Evolutionary conservation across 2,113 vertebrate genomes (phyloP).

Genomic region (Antennarius striatus): DNA sequence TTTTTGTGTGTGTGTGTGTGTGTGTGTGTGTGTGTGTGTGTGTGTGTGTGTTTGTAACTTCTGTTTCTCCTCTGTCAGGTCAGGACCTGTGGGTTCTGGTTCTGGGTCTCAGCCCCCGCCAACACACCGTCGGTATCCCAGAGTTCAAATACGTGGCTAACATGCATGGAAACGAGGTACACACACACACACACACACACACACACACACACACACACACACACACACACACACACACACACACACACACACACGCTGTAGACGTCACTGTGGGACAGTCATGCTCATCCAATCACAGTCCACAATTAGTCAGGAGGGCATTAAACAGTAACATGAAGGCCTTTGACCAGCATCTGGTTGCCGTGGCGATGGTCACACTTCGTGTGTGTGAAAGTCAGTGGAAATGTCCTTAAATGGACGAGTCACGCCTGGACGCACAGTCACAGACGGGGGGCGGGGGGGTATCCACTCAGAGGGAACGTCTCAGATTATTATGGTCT

Average conservation of each 20-base stretch:
- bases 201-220: slow-evolving; percentile 33
- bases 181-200: slow-evolving; percentile 24
- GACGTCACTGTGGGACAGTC: no score
- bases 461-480: slow-evolving; percentile 47
- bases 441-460: slow-evolving; percentile 35
- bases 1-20: no score
- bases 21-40: no score
- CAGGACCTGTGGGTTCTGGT: slow-evolving; percentile 90
- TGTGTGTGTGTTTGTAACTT: no score
- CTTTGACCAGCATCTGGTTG: slow-evolving; percentile 29
- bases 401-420: slow-evolving; percentile 66
- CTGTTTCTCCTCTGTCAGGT: slow-evolving; percentile 74
- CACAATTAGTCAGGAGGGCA: no score
- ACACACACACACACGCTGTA: neutral
- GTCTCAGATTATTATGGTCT: neutral
- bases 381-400: slow-evolving; percentile 20
- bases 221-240: slow-evolving; percentile 22
- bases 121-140: slow-evolving; percentile 87
- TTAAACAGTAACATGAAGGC: neutral
- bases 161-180: slow-evolving; percentile 95
- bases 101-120: slow-evolving; percentile 82
- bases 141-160: slow-evolving; percentile 95
- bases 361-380: slow-evolving; percentile 26
- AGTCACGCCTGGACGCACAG: slow-evolving; percentile 52
- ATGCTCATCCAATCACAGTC: no score